Conservation (phyloP, 2,888 invertebrate species). For the Gymnoscelis rufifasciata region DNA sequence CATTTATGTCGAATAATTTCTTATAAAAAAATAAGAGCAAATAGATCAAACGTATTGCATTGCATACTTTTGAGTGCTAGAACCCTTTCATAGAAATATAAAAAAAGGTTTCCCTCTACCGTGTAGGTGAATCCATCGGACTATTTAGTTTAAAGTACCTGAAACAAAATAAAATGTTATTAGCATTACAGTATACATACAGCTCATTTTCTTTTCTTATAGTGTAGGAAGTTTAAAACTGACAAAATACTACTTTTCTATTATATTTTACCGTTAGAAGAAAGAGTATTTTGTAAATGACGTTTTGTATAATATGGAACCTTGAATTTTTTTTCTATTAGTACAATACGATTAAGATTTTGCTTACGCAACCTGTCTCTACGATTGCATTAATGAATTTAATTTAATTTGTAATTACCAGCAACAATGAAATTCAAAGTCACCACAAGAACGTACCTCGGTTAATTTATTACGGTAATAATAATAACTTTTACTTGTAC, state of each 20-base stretch:
- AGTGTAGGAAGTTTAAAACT: no score
- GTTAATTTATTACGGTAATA: constrained; percentile 20
- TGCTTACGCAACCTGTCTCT: constrained; percentile 19
- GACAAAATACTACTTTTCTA: no score
- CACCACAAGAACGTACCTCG: constrained; percentile 11
- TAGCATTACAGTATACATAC: no score
- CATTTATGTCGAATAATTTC: constrained; percentile 33
- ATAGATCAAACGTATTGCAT: constrained; percentile 19
- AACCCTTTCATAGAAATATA: no score
- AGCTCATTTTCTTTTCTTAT: not conserved
- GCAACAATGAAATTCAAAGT: constrained; percentile 21
- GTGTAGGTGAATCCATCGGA: not conserved
- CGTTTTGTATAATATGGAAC: no score
- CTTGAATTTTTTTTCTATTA: not conserved
- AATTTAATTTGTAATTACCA: constrained; percentile 14
- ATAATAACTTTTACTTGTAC: constrained; percentile 22
- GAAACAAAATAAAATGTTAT: constrained; percentile 12
- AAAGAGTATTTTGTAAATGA: no score
- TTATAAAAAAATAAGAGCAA: constrained; percentile 23
- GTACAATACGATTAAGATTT: constrained; percentile 1
- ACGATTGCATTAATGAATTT: constrained; percentile 15
- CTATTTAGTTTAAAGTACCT: constrained; percentile 2
- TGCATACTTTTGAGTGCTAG: constrained; percentile 20
- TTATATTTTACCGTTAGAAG: no score
- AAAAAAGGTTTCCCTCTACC: constrained; percentile 8